phyloP scores from a whole-genome alignment of 2,113 vertebrate species.

The Merops nubicus region DNA sequence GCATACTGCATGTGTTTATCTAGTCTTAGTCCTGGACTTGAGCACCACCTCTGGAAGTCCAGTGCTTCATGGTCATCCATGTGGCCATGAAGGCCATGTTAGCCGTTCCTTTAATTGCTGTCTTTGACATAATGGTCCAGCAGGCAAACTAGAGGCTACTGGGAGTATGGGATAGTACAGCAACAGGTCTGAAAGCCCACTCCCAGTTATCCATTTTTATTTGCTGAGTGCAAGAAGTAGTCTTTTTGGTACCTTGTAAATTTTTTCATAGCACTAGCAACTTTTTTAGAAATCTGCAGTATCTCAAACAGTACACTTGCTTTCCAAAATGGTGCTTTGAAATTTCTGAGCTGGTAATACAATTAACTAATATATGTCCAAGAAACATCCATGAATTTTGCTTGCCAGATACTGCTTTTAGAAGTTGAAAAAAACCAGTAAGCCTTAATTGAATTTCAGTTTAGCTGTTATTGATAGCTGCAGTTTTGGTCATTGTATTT shows the following conservation, averaged over 20 bases:
- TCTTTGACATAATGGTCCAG: neutral
- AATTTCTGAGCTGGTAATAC: neutral
- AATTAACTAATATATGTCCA: neutral
- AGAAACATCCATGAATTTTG: neutral
- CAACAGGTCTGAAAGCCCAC: neutral
- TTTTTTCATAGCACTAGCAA: neutral
- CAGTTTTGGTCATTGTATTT: neutral
- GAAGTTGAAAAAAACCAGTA: neutral
- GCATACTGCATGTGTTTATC: neutral
- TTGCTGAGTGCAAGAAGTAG: neutral
- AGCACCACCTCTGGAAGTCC: neutral
- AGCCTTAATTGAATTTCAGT: neutral
- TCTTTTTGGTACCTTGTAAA: neutral
- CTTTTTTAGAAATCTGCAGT: neutral
- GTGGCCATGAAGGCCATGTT: neutral
- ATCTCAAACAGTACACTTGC: neutral
- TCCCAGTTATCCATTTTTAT: neutral
- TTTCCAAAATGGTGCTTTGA: neutral
- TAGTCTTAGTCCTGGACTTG: neutral
- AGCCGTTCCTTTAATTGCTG: neutral
- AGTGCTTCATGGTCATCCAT: neutral
- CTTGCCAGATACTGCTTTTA: neutral
- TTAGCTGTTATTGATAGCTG: neutral
- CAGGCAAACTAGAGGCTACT: neutral
- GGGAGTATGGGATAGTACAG: neutral